These are phyloP conservation scores for Heloderma charlesbogerti DNA, from an alignment of 2,113 vertebrate species.

Conservation along the genomic window DNA sequence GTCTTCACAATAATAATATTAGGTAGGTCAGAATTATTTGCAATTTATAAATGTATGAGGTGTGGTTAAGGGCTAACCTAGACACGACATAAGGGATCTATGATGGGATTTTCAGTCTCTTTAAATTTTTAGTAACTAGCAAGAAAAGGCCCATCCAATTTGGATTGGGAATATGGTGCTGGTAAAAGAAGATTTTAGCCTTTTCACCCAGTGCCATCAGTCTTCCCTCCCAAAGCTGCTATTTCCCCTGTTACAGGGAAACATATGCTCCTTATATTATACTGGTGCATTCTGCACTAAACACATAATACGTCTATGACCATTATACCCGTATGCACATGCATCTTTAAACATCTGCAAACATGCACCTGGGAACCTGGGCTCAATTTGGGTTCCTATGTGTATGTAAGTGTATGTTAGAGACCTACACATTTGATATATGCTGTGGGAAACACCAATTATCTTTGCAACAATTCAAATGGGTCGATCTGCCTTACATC, in stretches of 20 bases:
- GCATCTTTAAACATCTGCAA: not conserved
- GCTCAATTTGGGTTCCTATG: not conserved
- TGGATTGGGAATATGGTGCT: not conserved
- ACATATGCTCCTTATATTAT: too few species aligned
- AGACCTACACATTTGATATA: too few species aligned
- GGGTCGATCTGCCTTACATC: not conserved
- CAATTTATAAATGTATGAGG: not conserved
- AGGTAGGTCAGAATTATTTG: not conserved
- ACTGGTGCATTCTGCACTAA: too few species aligned
- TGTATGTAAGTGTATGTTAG: too few species aligned
- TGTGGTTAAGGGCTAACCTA: not conserved
- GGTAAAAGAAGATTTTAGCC: not conserved
- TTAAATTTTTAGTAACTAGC: not conserved
- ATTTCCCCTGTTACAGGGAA: not conserved
- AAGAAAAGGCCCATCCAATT: not conserved
- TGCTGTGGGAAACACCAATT: not conserved
- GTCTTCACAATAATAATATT: not conserved
- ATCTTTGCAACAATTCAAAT: not conserved
- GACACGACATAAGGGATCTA: not conserved
- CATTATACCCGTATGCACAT: not conserved
- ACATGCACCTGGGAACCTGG: not conserved
- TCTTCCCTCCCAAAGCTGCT: not conserved
- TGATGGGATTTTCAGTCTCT: not conserved
- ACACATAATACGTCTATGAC: not conserved
- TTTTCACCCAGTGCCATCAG: not conserved